Base-by-base conservation (phyloP, 2,888 invertebrate species). In the Theretra japonica region DNA sequence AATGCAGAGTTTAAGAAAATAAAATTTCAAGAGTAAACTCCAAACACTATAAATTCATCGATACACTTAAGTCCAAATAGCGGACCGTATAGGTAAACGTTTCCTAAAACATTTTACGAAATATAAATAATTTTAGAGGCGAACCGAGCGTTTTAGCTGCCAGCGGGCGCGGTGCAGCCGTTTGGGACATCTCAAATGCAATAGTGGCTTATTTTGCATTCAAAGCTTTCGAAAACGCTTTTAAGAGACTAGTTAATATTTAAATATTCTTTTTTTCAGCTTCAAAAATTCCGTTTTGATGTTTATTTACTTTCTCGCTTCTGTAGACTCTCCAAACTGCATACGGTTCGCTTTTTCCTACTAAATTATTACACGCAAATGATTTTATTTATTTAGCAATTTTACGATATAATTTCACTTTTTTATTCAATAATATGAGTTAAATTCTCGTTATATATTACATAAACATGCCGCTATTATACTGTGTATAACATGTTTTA, bases 201-300 rank as follows among this genome's bases (percentile, higher is more conserved):
- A 85, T 83, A 81, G 79, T 77, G 79, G 83, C 81, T 82, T 83
- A 86, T 86, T 88, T 82, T 79, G 79, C 77, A 88, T 86, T 84
- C 86, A 86, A 80, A 82, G 80, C 83, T 81, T 81, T 76, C 74
- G 76, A 74, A 81, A 85, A 79, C 80, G 77, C 80, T 84, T 81
- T 85, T 81, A 83, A 80, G 75, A 79, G 78, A 75, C 75, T 79
- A 77, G 74, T 83, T 79, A 83, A 86, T 83, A 81, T 84, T 83
- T 79, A 84, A 80, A 81, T 74, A 76, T 75, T 75, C 72, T 74
- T 79, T 76, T 69, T 70, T 58, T 56, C 7, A 50, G 25, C 21
- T 69, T n/a, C 56, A 25, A 50, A 69, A 50, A 53, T 69, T 30
- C 25, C 17, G 30, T 69, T 69, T 28, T 30, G 17, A n/a, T 30